Conservation (phyloP, 2,797 vertebrate genomes). For the Gymnothorax javanicus region DNA sequence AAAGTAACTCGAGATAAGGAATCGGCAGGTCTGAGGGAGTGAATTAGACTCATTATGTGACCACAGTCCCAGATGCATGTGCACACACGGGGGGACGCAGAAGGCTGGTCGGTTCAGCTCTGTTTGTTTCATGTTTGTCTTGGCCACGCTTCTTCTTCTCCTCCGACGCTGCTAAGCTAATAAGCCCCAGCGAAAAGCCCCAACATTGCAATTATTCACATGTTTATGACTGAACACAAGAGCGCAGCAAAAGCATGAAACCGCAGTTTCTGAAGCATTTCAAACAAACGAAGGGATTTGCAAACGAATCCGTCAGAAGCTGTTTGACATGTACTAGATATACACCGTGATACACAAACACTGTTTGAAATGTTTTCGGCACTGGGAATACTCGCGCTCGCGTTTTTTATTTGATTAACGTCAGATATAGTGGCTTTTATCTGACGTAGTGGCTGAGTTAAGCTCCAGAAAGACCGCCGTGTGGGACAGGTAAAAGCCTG, state of each 20-base stretch:
- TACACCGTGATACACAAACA: background rate
- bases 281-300: background rate
- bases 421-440: background rate
- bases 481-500: too few species aligned
- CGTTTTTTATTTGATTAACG: background rate
- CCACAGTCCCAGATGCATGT: background rate
- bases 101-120: background rate
- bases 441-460: background rate
- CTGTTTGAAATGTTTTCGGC: background rate
- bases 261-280: background rate
- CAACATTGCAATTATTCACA: background rate
- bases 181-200: background rate
- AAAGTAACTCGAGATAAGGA: background rate
- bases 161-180: background rate
- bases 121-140: background rate
- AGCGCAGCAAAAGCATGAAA: background rate
- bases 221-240: background rate
- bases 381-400: background rate
- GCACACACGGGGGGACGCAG: background rate
- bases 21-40: background rate
- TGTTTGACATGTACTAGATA: conserved; percentile 2
- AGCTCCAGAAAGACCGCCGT: background rate
- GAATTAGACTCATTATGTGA: background rate
- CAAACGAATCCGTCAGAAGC: background rate
- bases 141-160: background rate